phyloP scores from a whole-genome alignment of 2,113 vertebrate species.

The Sinocyclocheilus grahami region DNA sequence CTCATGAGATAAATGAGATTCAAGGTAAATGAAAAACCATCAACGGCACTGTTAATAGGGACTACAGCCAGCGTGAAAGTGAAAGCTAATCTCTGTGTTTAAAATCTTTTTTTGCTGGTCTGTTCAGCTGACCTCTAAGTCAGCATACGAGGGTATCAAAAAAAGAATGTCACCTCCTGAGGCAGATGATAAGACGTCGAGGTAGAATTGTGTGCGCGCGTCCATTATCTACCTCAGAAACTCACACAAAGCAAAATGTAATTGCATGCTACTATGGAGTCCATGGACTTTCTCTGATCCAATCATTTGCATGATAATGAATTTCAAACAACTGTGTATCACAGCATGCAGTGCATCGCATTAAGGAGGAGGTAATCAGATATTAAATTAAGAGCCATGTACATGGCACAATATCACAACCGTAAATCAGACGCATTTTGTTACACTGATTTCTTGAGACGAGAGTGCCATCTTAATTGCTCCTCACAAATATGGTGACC shows the following conservation, averaged over 20 bases:
- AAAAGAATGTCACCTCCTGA: slow-evolving; percentile 14
- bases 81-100: slow-evolving; percentile 30
- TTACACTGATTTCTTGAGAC: slow-evolving; percentile 19
- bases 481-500: slow-evolving; percentile 22
- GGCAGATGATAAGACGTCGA: slow-evolving; percentile 16
- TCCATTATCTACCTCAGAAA: slow-evolving; percentile 33
- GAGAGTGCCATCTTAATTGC: slow-evolving; percentile 34
- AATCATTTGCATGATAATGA: slow-evolving; percentile 46
- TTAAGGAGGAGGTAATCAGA: slow-evolving; percentile 23
- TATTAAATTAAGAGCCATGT: slow-evolving; percentile 27
- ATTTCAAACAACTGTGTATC: slow-evolving; percentile 44
- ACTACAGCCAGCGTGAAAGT: background rate
- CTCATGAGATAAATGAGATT: background rate
- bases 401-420: background rate
- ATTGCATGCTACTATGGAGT: slow-evolving; percentile 28
- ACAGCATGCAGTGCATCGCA: slow-evolving; percentile 29
- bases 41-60: slow-evolving; percentile 15
- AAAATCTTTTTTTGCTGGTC: background rate
- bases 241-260: slow-evolving; percentile 25
- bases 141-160: background rate
- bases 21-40: slow-evolving; percentile 7
- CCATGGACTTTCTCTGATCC: slow-evolving; percentile 31
- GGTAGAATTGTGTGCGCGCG: background rate
- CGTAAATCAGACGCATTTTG: background rate
- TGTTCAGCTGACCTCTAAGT: slow-evolving; percentile 9